phyloP scores from a whole-genome alignment of 92 coral and sea anemone genomes.

The Porites divaricata region DNA sequence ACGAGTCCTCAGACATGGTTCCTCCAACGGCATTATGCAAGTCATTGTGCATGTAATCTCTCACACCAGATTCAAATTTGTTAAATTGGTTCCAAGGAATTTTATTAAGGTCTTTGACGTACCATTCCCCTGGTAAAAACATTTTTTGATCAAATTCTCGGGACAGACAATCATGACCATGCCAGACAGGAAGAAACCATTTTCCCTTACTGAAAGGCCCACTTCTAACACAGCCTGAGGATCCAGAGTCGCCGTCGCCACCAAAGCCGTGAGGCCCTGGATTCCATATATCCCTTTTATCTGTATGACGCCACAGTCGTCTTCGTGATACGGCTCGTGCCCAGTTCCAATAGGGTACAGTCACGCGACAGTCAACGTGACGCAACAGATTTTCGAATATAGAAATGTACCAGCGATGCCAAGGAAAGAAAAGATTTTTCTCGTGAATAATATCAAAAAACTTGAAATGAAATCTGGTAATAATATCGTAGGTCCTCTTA shows the following conservation, averaged over 20 bases:
- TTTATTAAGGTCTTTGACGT: conserved; percentile 41
- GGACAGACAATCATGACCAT: conserved; percentile 51
- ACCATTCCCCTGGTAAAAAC: conserved; percentile 26
- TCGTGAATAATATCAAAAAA: conserved; percentile 69
- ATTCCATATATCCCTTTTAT: conserved; percentile 78
- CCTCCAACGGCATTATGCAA: conserved; percentile 91
- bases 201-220: conserved; percentile 73
- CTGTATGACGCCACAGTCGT: conserved; percentile 57
- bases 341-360: conserved; percentile 97
- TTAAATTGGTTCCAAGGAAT: conserved; percentile 54
- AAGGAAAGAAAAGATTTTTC: conserved; percentile 85
- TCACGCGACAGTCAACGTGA: conserved; percentile 84
- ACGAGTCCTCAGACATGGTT: conserved; percentile 72
- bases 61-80: conserved; percentile 60
- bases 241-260: conserved; percentile 68
- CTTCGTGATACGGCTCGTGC: conserved; percentile 66
- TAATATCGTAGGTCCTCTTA: conserved; percentile 58
- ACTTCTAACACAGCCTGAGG: conserved; percentile 56
- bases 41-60: conserved; percentile 72
- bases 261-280: conserved; percentile 88
- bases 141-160: conserved; percentile 58
- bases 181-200: conserved; percentile 73
- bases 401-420: conserved; percentile 95
- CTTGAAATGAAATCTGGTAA: conserved; percentile 61
- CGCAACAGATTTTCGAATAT: conserved; percentile 92